phyloP scores from a whole-genome alignment of 2,888 invertebrate species.

The Trichogramma evanescens region DNA sequence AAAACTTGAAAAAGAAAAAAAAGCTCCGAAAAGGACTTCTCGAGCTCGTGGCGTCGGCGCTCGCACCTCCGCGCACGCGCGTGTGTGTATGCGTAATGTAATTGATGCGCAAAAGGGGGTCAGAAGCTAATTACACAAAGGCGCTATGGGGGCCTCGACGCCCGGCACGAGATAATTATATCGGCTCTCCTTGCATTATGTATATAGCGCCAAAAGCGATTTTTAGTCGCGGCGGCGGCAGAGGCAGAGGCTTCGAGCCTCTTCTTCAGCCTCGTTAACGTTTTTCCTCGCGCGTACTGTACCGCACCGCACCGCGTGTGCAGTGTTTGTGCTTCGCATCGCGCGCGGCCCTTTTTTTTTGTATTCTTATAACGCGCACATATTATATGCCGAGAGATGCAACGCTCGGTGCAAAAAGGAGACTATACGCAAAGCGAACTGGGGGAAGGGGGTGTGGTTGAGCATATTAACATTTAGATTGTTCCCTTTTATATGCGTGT shows the following conservation, averaged over 20 bases:
- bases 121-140: constrained; percentile 36
- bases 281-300: constrained; percentile 25
- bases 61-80: background rate
- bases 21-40: background rate
- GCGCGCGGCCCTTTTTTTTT: background rate
- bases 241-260: background rate
- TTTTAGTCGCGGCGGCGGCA: constrained; percentile 11
- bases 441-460: constrained; percentile 38
- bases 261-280: constrained; percentile 34
- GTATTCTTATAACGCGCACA: background rate
- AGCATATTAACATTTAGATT: constrained; percentile 46
- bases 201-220: constrained; percentile 17
- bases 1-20: background rate
- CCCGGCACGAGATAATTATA: constrained; percentile 38
- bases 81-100: constrained; percentile 21
- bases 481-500: constrained; percentile 21
- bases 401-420: background rate
- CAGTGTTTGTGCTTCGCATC: background rate
- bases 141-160: constrained; percentile 33
- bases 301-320: background rate
- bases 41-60: background rate
- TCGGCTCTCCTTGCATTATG: constrained; percentile 21
- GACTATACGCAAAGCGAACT: no score
- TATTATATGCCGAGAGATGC: background rate
- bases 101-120: constrained; percentile 31